Conservation (phyloP, 2,797 vertebrate genomes). For the Chromis chromis region DNA sequence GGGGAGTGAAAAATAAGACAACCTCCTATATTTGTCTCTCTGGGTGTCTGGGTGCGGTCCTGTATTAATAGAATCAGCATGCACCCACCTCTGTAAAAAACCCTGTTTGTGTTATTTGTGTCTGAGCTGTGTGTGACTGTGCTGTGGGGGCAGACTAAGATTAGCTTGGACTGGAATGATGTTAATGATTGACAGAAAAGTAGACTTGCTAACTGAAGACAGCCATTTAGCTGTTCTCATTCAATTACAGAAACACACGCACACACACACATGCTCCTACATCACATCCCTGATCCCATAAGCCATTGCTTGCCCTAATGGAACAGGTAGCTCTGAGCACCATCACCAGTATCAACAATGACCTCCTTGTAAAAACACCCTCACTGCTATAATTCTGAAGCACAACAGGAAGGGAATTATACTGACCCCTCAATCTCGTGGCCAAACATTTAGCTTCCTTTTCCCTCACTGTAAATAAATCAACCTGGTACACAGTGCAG, state of each 20-base stretch:
- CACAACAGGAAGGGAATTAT: constrained; percentile 65
- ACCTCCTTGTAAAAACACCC: constrained; percentile 41
- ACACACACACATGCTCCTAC: constrained; percentile 11
- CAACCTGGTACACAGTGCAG: constrained; percentile 43
- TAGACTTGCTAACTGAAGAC: constrained; percentile 53
- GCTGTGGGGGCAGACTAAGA: constrained; percentile 39
- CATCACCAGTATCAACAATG: constrained; percentile 52
- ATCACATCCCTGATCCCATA: constrained; percentile 18
- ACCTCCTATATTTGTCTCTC: constrained; percentile 40
- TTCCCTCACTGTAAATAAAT: constrained; percentile 65
- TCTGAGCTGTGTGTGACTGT: constrained; percentile 35
- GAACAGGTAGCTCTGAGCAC: constrained; percentile 52
- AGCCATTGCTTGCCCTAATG: constrained; percentile 12
- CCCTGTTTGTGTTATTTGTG: constrained; percentile 28
- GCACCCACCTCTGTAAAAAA: constrained; percentile 8
- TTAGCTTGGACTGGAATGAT: constrained; percentile 47
- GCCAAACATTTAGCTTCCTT: constrained; percentile 71
- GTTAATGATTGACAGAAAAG: constrained; percentile 76
- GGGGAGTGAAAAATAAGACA: constrained; percentile 35
- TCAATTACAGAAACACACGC: constrained; percentile 23
- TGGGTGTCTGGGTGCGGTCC: constrained; percentile 38
- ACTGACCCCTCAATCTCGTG: constrained; percentile 49
- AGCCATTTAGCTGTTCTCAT: constrained; percentile 27
- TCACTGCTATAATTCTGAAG: constrained; percentile 41
- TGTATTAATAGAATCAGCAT: constrained; percentile 43